phyloP scores from a whole-genome alignment of 2,888 invertebrate genomes.

The Eutolmus rufibarbis region DNA sequence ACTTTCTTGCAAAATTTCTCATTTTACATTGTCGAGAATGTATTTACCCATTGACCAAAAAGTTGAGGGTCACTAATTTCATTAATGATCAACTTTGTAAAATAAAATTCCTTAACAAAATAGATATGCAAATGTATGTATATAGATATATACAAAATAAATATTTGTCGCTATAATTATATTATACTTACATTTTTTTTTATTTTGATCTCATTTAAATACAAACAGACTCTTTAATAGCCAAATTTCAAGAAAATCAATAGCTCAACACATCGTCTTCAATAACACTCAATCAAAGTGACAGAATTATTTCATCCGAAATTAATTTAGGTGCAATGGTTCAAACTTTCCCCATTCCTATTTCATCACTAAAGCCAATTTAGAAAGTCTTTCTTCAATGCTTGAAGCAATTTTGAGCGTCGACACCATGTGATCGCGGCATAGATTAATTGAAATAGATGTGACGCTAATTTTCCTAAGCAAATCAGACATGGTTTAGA shows the following conservation, averaged over 20 bases:
- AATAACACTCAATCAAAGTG: background rate
- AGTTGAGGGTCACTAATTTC: too few species aligned
- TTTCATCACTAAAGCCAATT: background rate
- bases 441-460: conserved; percentile 4
- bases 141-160: too few species aligned
- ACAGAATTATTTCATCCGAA: background rate
- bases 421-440: background rate
- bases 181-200: background rate
- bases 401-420: background rate
- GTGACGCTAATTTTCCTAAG: background rate
- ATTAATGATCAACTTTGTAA: too few species aligned
- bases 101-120: too few species aligned
- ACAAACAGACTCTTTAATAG: background rate
- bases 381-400: background rate
- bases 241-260: background rate
- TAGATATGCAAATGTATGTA: too few species aligned
- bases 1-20: too few species aligned
- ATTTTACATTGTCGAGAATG: too few species aligned
- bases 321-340: background rate
- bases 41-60: too few species aligned
- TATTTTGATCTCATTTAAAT: background rate
- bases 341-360: conserved; percentile 7
- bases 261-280: background rate
- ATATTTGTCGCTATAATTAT: background rate
- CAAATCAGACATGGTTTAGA: background rate